Base-by-base conservation (phyloP, 2,888 invertebrate genomes). In the Eustalomyia histrio region DNA sequence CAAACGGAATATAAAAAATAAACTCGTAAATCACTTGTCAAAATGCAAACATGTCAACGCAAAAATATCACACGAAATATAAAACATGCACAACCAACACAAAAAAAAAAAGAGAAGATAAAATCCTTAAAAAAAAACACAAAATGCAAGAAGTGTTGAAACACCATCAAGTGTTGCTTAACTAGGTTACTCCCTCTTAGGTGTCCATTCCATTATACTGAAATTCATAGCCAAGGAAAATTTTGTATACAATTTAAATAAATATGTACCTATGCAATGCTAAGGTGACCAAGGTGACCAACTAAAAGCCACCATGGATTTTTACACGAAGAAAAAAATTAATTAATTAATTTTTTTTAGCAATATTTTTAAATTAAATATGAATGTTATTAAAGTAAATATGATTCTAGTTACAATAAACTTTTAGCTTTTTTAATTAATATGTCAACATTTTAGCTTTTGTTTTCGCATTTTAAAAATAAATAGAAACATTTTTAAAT, bases 1-100 rank as follows among this genome's bases (percentile, higher is more conserved):
- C 53, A n/a, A 29, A 35, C n/a, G 29, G 29, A 29, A 21, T 21
- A 21, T 21, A 29, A 33, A 55, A 71, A 80, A 52, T 71, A 71
- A 60, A 64, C 63, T 73, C 76, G 80, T 78, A 81, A 81, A 81
- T 81, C 80, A 81, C 78, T 78, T 81, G 80, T 81, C 80, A 74
- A 81, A 76, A 61, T 74, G 80, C 69, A 81, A 81, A 71, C 80
- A 81, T 78, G 80, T 78, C 80, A 81, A 81, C 80, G 80, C 80
- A 78, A 74, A 81, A 81, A 78, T 81, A 81, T 74, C 80, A 74
- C 68, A 69, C 65, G 52, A 73, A 76, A 68, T 58, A 74, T 43
- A 60, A 79, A 74, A 74, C 21, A 61, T 39, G 61, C 64, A 64
- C 68, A 68, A n/a, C n/a, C n/a, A n/a, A n/a, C n/a, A 64, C 57